These are phyloP conservation scores for Notolepis coatsorum DNA, from an alignment of 2,797 vertebrate species.

Conservation along the genomic window DNA sequence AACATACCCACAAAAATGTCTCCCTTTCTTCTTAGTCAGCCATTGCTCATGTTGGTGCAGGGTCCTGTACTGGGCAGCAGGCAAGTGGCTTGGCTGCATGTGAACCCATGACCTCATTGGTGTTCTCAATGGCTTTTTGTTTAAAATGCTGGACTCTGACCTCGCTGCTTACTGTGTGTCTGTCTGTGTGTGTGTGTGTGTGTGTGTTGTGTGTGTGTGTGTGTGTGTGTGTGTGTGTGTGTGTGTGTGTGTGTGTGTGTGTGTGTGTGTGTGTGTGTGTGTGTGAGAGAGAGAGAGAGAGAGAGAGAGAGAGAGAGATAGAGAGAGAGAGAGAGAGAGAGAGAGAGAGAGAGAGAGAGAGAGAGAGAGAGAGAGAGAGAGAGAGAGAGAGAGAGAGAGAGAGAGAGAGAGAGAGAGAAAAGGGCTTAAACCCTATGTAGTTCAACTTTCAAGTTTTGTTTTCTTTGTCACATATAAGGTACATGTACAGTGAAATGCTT, in stretches of 20 bases:
- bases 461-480: too few species aligned
- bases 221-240: slow-evolving; percentile 12
- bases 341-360: too few species aligned
- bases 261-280: not conserved
- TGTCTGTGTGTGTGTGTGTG: slow-evolving; percentile 4
- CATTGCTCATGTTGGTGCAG: too few species aligned
- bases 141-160: slow-evolving; percentile 74
- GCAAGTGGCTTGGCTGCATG: slow-evolving; percentile 33
- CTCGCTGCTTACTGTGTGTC: slow-evolving; percentile 23
- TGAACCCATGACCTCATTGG: slow-evolving; percentile 71
- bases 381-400: too few species aligned
- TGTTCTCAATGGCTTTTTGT: slow-evolving; percentile 78
- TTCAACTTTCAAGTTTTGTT: too few species aligned
- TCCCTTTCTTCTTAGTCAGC: slow-evolving; percentile 8
- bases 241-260: slow-evolving; percentile 1
- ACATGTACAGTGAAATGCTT: too few species aligned
- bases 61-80: slow-evolving; percentile 2
- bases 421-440: too few species aligned
- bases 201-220: slow-evolving; percentile 12
- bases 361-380: too few species aligned
- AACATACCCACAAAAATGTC: not conserved
- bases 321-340: too few species aligned
- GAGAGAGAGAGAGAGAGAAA: too few species aligned
- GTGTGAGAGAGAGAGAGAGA: not conserved
- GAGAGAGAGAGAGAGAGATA: not conserved